phyloP scores from a whole-genome alignment of 1,140 invertebrate species.

The Euura lappo region DNA sequence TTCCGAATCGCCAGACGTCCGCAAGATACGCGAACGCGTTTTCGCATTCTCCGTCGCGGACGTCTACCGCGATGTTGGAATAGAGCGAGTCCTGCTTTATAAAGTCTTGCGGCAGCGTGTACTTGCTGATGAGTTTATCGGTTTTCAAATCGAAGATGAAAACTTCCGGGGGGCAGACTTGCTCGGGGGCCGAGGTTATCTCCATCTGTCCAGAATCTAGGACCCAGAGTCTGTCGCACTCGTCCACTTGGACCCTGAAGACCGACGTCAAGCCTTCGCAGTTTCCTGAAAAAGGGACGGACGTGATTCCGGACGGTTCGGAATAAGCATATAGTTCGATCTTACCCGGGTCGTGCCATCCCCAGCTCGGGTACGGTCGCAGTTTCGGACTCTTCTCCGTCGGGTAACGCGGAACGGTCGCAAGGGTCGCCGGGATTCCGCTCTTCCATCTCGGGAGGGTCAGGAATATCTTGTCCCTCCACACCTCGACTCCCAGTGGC shows the following conservation, averaged over 20 bases:
- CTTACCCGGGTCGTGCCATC: slow-evolving; percentile 68
- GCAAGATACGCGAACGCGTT: slow-evolving; percentile 73
- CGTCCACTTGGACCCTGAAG: slow-evolving; percentile 75
- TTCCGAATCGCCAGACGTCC: slow-evolving; percentile 79
- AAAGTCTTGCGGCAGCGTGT: slow-evolving; percentile 69
- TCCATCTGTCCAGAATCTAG: slow-evolving; percentile 79
- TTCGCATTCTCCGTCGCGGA: slow-evolving; percentile 67
- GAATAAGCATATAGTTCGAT: slow-evolving; percentile 8
- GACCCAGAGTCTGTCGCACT: slow-evolving; percentile 75
- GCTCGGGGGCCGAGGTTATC: slow-evolving; percentile 69
- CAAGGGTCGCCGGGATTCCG: slow-evolving; percentile 75
- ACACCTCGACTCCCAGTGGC: slow-evolving; percentile 75
- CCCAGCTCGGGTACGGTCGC: slow-evolving; percentile 77
- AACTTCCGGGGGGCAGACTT: slow-evolving; percentile 76
- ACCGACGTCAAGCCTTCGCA: slow-evolving; percentile 77
- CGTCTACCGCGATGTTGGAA: slow-evolving; percentile 76
- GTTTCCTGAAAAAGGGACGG: slow-evolving; percentile 35
- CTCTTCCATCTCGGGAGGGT: slow-evolving; percentile 82
- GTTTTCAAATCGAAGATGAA: slow-evolving; percentile 74
- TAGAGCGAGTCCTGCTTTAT: slow-evolving; percentile 75
- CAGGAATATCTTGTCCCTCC: slow-evolving; percentile 70
- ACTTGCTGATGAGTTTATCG: slow-evolving; percentile 67
- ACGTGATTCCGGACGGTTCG: too few species aligned
- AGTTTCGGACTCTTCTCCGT: slow-evolving; percentile 67
- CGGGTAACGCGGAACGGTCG: slow-evolving; percentile 62